Evolutionary conservation across 2,888 invertebrate species (phyloP).

Genomic region (Acrocera orbiculus): DNA sequence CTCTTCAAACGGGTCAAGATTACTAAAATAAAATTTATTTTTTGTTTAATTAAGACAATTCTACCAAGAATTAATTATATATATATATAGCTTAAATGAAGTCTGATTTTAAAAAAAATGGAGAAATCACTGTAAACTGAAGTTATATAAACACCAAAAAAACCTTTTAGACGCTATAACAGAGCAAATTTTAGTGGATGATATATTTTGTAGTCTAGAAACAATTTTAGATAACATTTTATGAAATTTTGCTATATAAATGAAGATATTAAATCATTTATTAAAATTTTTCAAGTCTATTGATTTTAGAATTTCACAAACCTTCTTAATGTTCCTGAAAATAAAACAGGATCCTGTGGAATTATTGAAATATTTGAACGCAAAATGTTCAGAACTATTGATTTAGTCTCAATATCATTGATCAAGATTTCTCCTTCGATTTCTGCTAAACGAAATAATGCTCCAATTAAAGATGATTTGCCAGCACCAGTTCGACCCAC

Average conservation of each 20-base stretch:
- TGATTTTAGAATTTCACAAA: not conserved
- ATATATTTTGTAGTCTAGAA: too few species aligned
- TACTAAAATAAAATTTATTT: slow-evolving; percentile 33
- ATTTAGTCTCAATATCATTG: slow-evolving; percentile 43
- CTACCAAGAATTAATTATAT: too few species aligned
- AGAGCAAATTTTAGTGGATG: too few species aligned
- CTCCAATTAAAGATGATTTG: slow-evolving; percentile 52
- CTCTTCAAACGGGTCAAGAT: slow-evolving; percentile 59
- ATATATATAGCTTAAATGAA: too few species aligned
- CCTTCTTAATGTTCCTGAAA: slow-evolving; percentile 35
- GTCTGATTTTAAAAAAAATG: too few species aligned
- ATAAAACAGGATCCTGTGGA: slow-evolving; percentile 36
- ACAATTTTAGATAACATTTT: too few species aligned
- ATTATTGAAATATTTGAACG: slow-evolving; percentile 45
- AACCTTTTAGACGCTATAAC: not conserved
- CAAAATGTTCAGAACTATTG: slow-evolving; percentile 41
- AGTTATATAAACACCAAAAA: too few species aligned
- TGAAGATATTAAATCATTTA: not conserved
- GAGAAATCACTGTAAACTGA: not conserved
- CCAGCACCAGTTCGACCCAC: slow-evolving; percentile 54
- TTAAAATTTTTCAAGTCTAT: not conserved
- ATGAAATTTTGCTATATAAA: too few species aligned
- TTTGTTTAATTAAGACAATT: slow-evolving; percentile 17
- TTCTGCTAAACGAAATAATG: slow-evolving; percentile 37
- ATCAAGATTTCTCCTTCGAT: slow-evolving; percentile 47